A percentile compares a stretch with the other conserved stretches of the same genome.
These are phyloP conservation scores for Mohoua ochrocephala DNA, from an alignment of 2,113 vertebrate species.

Conservation along the genomic window DNA sequence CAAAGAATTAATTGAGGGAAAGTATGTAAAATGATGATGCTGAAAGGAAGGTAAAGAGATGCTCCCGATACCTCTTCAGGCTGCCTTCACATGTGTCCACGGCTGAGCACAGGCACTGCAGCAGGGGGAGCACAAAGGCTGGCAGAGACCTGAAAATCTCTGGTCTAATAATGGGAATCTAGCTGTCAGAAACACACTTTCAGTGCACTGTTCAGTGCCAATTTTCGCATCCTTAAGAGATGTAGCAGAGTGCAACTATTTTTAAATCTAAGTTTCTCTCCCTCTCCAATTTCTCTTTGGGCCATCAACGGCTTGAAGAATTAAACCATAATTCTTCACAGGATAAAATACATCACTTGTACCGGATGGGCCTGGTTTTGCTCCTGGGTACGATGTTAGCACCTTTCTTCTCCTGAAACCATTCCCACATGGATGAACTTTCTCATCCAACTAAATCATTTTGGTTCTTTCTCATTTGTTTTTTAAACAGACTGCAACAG, in stretches of 20 bases:
- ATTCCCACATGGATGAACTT: not conserved
- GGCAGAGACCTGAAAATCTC: not conserved
- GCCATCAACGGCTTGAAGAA: not conserved
- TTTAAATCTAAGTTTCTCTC: not conserved
- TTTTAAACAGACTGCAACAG: not conserved
- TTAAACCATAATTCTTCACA: not conserved
- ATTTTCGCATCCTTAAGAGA: not conserved
- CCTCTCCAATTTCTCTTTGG: not conserved
- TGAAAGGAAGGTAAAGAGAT: not conserved
- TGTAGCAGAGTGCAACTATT: not conserved
- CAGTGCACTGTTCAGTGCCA: not conserved
- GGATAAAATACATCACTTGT: not conserved
- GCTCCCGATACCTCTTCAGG: not conserved
- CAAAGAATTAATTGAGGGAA: not conserved
- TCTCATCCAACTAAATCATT: not conserved
- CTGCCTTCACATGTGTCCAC: rapidly evolving
- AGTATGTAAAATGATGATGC: not conserved
- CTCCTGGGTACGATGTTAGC: rapidly evolving
- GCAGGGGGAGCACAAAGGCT: not conserved
- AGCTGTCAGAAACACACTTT: not conserved
- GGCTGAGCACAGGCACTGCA: not conserved
- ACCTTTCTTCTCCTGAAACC: not conserved
- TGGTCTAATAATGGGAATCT: not conserved
- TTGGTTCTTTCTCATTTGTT: not conserved
- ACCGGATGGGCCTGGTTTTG: not conserved